Conservation (phyloP, 2,113 vertebrate species). For the Platichthys stellatus region DNA sequence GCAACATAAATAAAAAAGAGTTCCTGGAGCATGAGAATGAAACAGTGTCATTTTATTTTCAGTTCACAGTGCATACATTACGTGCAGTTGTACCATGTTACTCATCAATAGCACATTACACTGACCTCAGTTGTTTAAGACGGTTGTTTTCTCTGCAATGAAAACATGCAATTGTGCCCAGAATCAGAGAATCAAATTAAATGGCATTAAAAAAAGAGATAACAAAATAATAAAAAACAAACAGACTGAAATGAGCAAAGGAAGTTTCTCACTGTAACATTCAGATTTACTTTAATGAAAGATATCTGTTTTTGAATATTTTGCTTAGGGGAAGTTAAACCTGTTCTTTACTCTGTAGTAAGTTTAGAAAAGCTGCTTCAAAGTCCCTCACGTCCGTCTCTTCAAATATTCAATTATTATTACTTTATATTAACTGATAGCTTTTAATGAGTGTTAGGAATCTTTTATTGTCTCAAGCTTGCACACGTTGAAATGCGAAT, state of each 20-base stretch:
- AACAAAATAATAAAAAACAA: constrained; percentile 41
- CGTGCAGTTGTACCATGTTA: constrained; percentile 74
- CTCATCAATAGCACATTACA: constrained; percentile 71
- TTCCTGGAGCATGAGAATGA: constrained; percentile 40
- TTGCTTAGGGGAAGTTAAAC: not conserved
- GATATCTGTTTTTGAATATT: no score
- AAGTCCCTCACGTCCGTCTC: constrained; percentile 18
- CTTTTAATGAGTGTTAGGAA: no score
- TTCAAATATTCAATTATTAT: not conserved
- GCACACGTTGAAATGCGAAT: constrained; percentile 35
- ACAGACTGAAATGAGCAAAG: constrained; percentile 7
- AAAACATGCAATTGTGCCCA: constrained; percentile 77
- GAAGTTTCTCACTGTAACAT: constrained; percentile 22
- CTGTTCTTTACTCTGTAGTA: not conserved
- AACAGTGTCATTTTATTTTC: constrained; percentile 79
- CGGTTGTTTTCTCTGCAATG: constrained; percentile 48
- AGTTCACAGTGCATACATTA: constrained; percentile 82
- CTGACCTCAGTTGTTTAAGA: constrained; percentile 67
- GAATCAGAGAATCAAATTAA: constrained; percentile 38
- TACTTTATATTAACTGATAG: not conserved
- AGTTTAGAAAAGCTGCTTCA: constrained; percentile 45
- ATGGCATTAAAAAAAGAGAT: constrained; percentile 21
- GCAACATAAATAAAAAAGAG: not conserved
- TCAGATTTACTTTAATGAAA: constrained; percentile 16
- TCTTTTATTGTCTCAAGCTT: not conserved